phyloP scores from a whole-genome alignment of 2,888 invertebrate species.

The Mythimna pallens region DNA sequence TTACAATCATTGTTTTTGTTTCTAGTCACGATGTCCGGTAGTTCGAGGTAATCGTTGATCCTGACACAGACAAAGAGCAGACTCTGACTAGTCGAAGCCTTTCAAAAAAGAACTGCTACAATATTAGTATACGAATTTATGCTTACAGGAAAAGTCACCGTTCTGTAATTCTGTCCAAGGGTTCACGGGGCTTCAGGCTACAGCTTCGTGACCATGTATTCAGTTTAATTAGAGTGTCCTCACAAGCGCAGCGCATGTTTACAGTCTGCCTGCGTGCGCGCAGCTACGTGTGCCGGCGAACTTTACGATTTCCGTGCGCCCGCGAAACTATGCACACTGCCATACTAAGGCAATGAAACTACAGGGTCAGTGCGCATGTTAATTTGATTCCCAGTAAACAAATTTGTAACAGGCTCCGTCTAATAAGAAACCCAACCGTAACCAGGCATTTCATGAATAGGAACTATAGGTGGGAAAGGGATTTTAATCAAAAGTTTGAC shows the following conservation, averaged over 20 bases:
- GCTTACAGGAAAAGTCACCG: too few species aligned
- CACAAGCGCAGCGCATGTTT: constrained; percentile 21
- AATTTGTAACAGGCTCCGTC: constrained; percentile 29
- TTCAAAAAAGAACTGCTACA: background rate
- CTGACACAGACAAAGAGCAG: too few species aligned
- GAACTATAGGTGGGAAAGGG: background rate
- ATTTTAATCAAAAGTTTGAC: constrained; percentile 11
- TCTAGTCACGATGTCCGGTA: background rate
- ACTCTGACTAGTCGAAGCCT: background rate
- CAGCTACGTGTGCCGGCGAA: background rate
- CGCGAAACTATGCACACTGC: background rate
- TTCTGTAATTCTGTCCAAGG: background rate
- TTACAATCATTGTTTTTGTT: constrained; percentile 14
- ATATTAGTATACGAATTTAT: background rate
- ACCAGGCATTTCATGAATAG: background rate
- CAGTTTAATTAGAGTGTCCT: constrained; percentile 41
- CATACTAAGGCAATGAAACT: constrained; percentile 34
- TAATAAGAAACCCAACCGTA: constrained; percentile 10
- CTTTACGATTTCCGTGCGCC: constrained; percentile 27
- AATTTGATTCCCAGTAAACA: constrained; percentile 44
- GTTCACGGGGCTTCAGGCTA: background rate
- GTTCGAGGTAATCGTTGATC: background rate
- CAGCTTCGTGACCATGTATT: constrained; percentile 20
- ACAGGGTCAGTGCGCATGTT: constrained; percentile 57
- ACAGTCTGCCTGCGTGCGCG: constrained; percentile 10